These are phyloP conservation scores for Brachionus asplanchnoidis DNA, from an alignment of 1,140 invertebrate species.

Conservation along the genomic window DNA sequence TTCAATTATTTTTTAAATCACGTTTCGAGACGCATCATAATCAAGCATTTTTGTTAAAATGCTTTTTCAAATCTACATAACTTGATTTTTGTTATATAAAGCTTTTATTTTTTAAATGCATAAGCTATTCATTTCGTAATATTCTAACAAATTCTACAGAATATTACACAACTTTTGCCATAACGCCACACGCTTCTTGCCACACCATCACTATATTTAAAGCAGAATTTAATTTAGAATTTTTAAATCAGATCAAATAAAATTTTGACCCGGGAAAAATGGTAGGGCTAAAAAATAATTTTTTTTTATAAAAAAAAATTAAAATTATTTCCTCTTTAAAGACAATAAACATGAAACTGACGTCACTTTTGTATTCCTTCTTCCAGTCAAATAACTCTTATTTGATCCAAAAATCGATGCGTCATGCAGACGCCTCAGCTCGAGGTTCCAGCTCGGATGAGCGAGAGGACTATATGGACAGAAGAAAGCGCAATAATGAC, in stretches of 20 bases:
- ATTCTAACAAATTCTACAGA: neutral
- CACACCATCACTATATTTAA: neutral
- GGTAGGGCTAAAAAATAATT: neutral
- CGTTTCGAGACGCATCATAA: neutral
- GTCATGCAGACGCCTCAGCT: neutral
- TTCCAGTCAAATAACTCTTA: conserved; percentile 32
- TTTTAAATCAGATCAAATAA: neutral
- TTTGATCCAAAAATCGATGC: conserved; percentile 38
- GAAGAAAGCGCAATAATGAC: conserved; percentile 8
- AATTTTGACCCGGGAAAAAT: neutral
- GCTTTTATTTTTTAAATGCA: neutral
- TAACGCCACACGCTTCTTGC: neutral
- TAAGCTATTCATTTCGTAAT: neutral
- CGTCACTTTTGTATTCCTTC: conserved; percentile 2
- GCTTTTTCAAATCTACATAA: neutral
- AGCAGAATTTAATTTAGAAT: neutral
- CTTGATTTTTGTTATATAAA: neutral
- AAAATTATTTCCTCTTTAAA: neutral
- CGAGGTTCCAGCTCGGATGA: neutral
- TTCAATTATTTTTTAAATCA: neutral
- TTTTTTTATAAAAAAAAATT: neutral
- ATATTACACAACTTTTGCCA: neutral
- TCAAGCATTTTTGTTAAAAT: neutral
- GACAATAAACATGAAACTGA: conserved; percentile 28
- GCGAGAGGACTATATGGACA: neutral